A percentile compares a stretch with the other conserved stretches of the same genome.
phyloP scores from a whole-genome alignment of 2,113 vertebrate species.

The Malaclemys terrapin region DNA sequence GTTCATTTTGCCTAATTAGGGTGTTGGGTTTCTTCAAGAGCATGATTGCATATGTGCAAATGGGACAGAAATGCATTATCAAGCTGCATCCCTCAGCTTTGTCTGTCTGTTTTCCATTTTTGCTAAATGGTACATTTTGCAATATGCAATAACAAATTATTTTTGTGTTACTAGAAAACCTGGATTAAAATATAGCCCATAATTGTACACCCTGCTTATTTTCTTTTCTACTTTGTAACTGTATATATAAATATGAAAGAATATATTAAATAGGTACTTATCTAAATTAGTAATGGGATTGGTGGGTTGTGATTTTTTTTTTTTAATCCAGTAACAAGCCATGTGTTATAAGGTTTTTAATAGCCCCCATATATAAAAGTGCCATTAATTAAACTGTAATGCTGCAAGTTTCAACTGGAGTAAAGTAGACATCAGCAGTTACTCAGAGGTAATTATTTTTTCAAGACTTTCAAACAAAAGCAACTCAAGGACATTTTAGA shows the following conservation, averaged over 20 bases:
- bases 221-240: too few relatives aligned
- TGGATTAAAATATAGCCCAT: neutral
- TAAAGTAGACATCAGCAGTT: neutral
- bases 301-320: neutral
- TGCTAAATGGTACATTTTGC: constrained; percentile 44
- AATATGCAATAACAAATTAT: neutral
- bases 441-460: constrained; percentile 21
- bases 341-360: neutral
- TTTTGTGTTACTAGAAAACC: neutral
- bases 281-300: neutral
- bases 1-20: neutral
- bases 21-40: neutral
- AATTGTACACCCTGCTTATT: neutral
- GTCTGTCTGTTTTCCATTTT: neutral
- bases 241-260: fast-evolving
- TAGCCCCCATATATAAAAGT: neutral
- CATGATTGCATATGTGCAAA: neutral
- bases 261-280: neutral
- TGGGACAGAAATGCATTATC: neutral
- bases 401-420: constrained; percentile 13
- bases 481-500: fast-evolving
- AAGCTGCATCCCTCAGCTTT: neutral
- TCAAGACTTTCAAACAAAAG: neutral
- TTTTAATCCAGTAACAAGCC: fast-evolving
- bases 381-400: constrained; percentile 32